These are phyloP conservation scores for Elysia chlorotica DNA, from an alignment of 1,140 invertebrate genomes.

Conservation along the genomic window DNA sequence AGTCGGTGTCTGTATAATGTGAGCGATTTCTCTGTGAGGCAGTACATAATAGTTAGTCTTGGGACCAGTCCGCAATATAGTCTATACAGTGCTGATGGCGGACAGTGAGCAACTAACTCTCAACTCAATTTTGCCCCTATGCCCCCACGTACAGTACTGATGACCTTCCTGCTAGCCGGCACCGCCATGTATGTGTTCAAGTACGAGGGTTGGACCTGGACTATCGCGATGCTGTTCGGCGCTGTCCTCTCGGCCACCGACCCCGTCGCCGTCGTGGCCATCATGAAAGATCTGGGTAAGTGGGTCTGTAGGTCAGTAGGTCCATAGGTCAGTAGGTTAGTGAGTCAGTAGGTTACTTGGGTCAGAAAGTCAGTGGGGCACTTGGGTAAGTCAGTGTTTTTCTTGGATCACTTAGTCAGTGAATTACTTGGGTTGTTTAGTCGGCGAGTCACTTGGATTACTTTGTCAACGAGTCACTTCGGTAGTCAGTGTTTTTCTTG, in stretches of 20 bases:
- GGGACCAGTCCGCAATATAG: no score
- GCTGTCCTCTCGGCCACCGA: slow-evolving; percentile 63
- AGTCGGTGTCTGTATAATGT: no score
- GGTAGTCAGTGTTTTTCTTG: background rate
- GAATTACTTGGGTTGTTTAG: background rate
- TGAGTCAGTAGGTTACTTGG: background rate
- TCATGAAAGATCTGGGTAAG: slow-evolving; percentile 61
- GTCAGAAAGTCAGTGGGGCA: background rate
- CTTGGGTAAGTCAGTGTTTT: background rate
- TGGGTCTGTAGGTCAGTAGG: background rate
- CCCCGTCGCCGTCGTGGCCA: slow-evolving; percentile 63
- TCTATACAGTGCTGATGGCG: no score
- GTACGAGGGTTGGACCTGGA: slow-evolving; percentile 48
- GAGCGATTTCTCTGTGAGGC: no score
- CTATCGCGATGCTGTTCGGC: slow-evolving; percentile 59
- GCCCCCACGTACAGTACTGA: slow-evolving; percentile 46
- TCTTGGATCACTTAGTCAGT: background rate
- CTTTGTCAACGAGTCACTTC: background rate
- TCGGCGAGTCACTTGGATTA: background rate
- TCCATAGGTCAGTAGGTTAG: background rate
- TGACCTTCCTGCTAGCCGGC: slow-evolving; percentile 55
- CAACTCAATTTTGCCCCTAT: background rate
- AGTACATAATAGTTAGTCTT: no score
- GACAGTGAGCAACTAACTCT: no score
- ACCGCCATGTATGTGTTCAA: slow-evolving; percentile 51